phyloP scores from a whole-genome alignment of 2,797 vertebrate genomes.

The Pseudocheirus occidentalis region DNA sequence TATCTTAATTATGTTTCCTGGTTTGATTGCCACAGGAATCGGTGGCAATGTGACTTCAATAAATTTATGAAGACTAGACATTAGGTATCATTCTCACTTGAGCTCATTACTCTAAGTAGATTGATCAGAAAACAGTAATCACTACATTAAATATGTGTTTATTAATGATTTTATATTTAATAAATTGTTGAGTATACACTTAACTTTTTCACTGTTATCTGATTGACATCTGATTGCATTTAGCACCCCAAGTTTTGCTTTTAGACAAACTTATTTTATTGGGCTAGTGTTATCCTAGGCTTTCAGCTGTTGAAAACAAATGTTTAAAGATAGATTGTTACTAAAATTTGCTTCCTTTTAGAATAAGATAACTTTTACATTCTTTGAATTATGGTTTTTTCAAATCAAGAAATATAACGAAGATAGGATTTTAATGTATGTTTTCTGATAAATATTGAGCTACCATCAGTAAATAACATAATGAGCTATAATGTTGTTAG shows the following conservation, averaged over 20 bases:
- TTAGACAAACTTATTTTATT: neutral
- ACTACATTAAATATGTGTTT: slow-evolving; percentile 22
- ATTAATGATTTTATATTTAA: slow-evolving; percentile 36
- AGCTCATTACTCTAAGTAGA: slow-evolving; percentile 7
- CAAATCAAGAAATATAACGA: neutral
- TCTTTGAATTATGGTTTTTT: slow-evolving; percentile 47
- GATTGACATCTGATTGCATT: slow-evolving; percentile 36
- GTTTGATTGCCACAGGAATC: too few relatives aligned
- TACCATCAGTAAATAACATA: neutral
- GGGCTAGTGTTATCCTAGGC: slow-evolving; percentile 30
- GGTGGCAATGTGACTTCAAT: slow-evolving; percentile 18
- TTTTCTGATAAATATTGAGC: slow-evolving; percentile 40
- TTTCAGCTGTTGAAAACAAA: slow-evolving; percentile 23
- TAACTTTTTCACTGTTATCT: slow-evolving; percentile 45
- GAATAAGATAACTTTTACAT: slow-evolving; percentile 9
- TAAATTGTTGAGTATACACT: slow-evolving; percentile 46
- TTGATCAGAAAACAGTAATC: slow-evolving; percentile 57
- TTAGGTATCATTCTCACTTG: slow-evolving; percentile 11
- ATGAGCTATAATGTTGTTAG: neutral
- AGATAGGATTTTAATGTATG: slow-evolving; percentile 11
- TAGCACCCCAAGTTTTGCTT: slow-evolving; percentile 51
- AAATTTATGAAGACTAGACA: slow-evolving; percentile 52
- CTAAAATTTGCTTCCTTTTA: slow-evolving; percentile 41
- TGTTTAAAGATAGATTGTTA: slow-evolving; percentile 40
- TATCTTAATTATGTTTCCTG: slow-evolving; percentile 65